Conservation (phyloP, 2,113 vertebrate species). For the Passer domesticus region DNA sequence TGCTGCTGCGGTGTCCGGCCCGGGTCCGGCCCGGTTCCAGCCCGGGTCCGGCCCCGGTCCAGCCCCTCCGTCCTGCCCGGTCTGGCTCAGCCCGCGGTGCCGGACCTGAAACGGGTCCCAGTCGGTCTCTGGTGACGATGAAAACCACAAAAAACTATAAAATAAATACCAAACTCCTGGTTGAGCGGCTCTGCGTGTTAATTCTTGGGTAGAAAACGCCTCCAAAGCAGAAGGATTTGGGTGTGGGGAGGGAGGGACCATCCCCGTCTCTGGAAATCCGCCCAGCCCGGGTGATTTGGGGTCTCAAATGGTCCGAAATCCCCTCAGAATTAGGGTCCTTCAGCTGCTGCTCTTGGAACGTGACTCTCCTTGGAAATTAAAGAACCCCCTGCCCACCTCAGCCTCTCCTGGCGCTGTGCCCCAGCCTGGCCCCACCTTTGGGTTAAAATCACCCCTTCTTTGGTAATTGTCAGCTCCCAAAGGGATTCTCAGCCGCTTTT, state of each 20-base stretch:
- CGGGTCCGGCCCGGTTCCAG: accelerated
- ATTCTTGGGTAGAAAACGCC: background rate
- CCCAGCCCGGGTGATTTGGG: too few relatives aligned
- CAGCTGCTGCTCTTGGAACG: background rate
- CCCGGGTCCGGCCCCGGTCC: background rate
- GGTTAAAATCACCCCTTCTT: background rate
- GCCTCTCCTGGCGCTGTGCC: background rate
- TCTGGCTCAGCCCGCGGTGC: background rate
- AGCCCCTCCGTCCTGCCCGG: background rate
- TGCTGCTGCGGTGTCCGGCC: accelerated
- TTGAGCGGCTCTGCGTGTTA: background rate
- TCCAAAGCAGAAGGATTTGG: accelerated
- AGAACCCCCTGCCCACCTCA: accelerated
- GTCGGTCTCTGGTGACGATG: slow-evolving; percentile 11
- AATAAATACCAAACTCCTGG: slow-evolving; percentile 64
- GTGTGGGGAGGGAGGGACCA: accelerated
- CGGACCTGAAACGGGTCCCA: background rate
- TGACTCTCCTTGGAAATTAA: background rate
- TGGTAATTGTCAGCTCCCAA: background rate
- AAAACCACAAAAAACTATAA: background rate
- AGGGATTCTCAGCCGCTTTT: background rate
- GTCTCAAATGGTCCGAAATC: accelerated
- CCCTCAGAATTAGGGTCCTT: accelerated
- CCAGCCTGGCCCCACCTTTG: background rate
- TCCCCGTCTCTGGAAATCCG: background rate